Conservation (phyloP, 2,888 invertebrate genomes). For the Pharmacophagus antenor region DNA sequence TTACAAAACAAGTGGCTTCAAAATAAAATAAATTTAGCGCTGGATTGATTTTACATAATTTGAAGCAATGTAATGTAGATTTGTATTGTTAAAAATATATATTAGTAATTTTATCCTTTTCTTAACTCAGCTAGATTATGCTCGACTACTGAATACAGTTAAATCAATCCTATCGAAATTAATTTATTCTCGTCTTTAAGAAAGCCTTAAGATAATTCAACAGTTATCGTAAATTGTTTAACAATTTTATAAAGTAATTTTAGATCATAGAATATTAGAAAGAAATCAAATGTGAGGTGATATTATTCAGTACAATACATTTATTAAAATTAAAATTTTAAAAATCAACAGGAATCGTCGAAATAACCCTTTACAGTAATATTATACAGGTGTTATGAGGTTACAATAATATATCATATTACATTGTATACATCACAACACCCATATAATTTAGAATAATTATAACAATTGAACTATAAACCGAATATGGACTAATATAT, state of each 20-base stretch:
- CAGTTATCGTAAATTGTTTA: neutral
- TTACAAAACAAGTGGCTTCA: slow-evolving; percentile 4
- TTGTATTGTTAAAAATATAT: neutral
- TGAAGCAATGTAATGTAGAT: neutral
- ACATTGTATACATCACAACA: too few relatives aligned
- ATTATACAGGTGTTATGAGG: too few relatives aligned
- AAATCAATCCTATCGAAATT: neutral
- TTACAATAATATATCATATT: too few relatives aligned
- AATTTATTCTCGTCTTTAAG: neutral
- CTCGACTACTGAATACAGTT: neutral
- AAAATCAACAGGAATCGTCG: too few relatives aligned
- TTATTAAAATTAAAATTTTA: neutral
- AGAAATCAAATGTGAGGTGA: neutral
- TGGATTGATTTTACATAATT: neutral
- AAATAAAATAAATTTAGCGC: slow-evolving; percentile 13
- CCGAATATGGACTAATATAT: neutral
- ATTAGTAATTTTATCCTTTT: neutral
- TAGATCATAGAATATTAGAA: neutral
- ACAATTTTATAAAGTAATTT: neutral
- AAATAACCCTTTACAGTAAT: too few relatives aligned
- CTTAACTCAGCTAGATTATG: neutral
- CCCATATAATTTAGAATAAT: too few relatives aligned
- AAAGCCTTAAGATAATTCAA: neutral
- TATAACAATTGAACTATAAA: too few relatives aligned
- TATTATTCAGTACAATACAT: neutral